Evolutionary conservation across 2,888 invertebrate genomes (phyloP).

Genomic region (Tupiocoris notatus): DNA sequence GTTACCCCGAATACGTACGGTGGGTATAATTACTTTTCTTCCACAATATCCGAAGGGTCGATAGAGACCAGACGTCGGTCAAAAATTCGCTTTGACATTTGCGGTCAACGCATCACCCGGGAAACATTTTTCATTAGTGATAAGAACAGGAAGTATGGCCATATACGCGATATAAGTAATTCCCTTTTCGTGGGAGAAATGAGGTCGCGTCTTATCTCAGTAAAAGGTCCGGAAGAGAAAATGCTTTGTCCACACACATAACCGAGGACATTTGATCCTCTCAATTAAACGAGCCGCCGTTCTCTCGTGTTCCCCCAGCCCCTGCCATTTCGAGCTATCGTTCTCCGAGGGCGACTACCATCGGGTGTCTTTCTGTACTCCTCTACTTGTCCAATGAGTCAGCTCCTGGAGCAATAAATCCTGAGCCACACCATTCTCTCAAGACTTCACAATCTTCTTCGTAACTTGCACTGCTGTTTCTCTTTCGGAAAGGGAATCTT

Average conservation of each 20-base stretch:
- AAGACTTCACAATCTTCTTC: slow-evolving; percentile 1
- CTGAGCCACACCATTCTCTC: slow-evolving; percentile 17
- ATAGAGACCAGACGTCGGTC: no score
- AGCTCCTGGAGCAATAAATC: slow-evolving; percentile 17
- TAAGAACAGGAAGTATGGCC: background rate
- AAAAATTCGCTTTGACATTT: no score
- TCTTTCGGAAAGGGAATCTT: no score
- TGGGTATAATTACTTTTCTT: no score
- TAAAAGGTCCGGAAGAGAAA: background rate
- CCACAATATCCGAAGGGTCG: no score
- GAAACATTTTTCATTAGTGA: background rate
- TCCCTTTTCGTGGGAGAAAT: background rate
- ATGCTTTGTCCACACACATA: background rate
- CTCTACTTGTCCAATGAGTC: slow-evolving; percentile 8
- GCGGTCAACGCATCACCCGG: no score
- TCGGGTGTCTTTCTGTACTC: background rate
- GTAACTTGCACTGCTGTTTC: no score
- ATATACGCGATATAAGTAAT: background rate
- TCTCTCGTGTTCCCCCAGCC: slow-evolving; percentile 2
- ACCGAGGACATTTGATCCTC: background rate
- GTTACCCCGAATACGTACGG: no score
- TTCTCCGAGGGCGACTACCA: background rate
- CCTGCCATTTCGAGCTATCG: background rate
- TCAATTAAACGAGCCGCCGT: slow-evolving; percentile 10
- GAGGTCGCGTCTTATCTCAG: background rate